A percentile compares a stretch with the other conserved stretches of the same genome.
These are phyloP conservation scores for Mirza zaza DNA, from an alignment of 2,113 vertebrate species.

Conservation along the genomic window DNA sequence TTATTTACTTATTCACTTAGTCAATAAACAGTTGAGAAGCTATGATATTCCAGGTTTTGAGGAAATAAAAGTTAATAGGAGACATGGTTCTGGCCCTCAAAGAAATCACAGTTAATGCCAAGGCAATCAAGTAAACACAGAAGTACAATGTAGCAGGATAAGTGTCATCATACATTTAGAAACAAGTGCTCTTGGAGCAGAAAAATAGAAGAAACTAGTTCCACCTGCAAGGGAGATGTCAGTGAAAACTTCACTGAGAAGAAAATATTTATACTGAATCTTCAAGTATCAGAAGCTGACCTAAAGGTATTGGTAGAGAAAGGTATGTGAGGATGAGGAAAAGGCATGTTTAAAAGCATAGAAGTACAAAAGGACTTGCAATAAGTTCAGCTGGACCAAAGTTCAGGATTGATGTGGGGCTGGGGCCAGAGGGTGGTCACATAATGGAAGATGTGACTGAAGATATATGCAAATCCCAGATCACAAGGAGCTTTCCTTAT, in stretches of 20 bases:
- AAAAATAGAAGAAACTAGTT: background rate
- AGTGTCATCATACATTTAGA: background rate
- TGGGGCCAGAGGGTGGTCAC: background rate
- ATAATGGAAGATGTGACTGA: background rate
- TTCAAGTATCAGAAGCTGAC: background rate
- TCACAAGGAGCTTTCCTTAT: background rate
- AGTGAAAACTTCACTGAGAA: background rate
- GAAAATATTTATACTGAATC: background rate
- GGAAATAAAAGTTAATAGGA: conserved; percentile 20
- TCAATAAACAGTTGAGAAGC: background rate
- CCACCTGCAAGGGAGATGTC: background rate
- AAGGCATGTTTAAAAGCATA: background rate
- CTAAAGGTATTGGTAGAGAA: background rate
- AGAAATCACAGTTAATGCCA: background rate
- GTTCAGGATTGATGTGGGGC: background rate
- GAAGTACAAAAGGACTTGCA: background rate
- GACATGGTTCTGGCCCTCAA: background rate
- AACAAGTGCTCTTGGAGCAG: background rate
- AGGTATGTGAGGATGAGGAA: background rate
- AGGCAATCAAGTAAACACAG: background rate
- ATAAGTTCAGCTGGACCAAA: background rate
- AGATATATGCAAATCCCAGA: background rate
- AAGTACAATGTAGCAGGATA: background rate
- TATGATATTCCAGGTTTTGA: background rate
- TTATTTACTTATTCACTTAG: background rate